Evolutionary conservation across 2,797 vertebrate genomes (phyloP), one percentile per base, ranked within the genome.

Genomic region (Microtus californicus): DNA sequence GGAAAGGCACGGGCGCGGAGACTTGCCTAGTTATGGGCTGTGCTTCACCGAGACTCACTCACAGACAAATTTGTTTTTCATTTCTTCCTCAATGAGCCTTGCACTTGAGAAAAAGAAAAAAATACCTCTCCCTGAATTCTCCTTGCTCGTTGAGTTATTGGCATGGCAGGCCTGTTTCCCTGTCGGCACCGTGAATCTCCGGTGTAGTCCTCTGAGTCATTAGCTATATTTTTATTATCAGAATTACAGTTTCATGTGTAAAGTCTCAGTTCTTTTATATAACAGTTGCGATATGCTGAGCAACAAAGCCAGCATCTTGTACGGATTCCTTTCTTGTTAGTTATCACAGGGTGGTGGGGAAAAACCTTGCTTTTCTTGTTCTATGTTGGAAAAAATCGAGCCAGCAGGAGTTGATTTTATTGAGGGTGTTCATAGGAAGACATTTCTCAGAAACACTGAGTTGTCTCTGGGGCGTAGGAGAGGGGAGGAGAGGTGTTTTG

Each of bases 271-370:
- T 87, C 85, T 95, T 96, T 96, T 95, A 90, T 81, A 1, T 90
- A 91, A 97, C 63, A 61, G 81, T 95, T 93, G 45, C 31, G 48
- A 71, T 85, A 63, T 80, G 94, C 87, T 96, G 91, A 95, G 82
- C 87, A 96, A 91, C 71, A 94, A 90, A 96, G 77, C 89, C 87
- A 96, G 81, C 95, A 92, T 95, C 83, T 92, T 94, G 81, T 89
- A 63, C 87, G 87, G 82, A 96, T 97, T 95, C 92, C 96, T 96
- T 97, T 96, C 96, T 95, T 93, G 79, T 96, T 95, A 97, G 82
- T 92, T 96, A 73, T 73, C 79, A 76, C 40, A 34, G 93, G 48
- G 73, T 59, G 87, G 76, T 63, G n/a, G 89, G 27, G 76, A 5
- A 43, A 63, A 93, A 56, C 73, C 80, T 93, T 73, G 82, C 90